phyloP scores from a whole-genome alignment of 1,140 invertebrate species.

The Plectrocnemia conspersa region DNA sequence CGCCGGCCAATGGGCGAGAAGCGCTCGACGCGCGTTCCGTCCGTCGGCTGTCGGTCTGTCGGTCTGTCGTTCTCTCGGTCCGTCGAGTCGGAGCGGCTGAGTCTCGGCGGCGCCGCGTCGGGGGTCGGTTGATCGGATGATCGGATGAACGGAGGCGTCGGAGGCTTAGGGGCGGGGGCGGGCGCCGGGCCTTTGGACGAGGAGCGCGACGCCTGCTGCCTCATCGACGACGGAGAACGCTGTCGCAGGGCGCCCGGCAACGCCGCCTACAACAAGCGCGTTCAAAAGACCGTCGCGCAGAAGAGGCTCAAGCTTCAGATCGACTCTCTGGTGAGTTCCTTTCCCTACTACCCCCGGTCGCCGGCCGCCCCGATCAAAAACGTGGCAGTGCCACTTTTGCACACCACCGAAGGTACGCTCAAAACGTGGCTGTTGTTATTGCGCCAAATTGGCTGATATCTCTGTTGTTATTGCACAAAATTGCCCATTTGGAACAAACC shows the following conservation, averaged over 20 bases:
- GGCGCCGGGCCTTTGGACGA: not conserved
- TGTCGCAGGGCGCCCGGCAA: conserved; percentile 87
- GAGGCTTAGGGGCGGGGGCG: not conserved
- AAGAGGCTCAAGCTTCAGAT: conserved; percentile 83
- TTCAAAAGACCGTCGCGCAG: conserved; percentile 93
- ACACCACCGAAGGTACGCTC: not conserved
- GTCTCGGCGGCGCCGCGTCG: too few species aligned
- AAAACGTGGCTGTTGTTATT: not conserved
- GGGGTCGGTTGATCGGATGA: too few species aligned
- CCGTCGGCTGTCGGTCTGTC: too few species aligned
- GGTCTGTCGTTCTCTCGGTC: too few species aligned
- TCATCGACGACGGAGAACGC: conserved; percentile 82
- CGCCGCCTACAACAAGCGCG: conserved; percentile 93
- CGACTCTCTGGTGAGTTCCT: conserved; percentile 72
- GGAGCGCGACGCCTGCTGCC: conserved; percentile 61
- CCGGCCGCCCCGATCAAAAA: not conserved
- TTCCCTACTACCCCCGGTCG: not conserved
- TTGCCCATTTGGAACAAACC: not conserved
- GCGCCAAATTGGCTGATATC: not conserved
- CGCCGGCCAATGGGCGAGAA: too few species aligned
- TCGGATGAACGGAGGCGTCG: too few species aligned
- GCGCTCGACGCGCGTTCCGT: too few species aligned
- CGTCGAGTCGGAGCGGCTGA: too few species aligned
- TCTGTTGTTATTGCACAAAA: not conserved
- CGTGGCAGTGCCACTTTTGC: not conserved